Conservation (phyloP, 2,113 vertebrate genomes). For the Laticauda colubrina region DNA sequence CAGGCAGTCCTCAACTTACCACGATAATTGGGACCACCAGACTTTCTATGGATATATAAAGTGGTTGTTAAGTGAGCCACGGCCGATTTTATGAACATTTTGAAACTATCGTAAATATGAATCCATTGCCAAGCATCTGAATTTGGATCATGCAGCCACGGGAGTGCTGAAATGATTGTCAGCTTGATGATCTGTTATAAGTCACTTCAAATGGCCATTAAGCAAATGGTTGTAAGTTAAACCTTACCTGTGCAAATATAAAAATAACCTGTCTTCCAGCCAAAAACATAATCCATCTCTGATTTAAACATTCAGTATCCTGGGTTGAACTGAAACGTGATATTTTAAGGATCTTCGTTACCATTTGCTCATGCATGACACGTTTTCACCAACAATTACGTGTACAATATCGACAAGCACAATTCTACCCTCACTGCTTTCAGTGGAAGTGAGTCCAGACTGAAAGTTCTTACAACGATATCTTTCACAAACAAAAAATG, state of each 20-base stretch:
- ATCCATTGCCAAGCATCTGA: neutral
- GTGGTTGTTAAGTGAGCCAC: too few species aligned
- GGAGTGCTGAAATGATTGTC: too few species aligned
- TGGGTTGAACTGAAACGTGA: conserved; percentile 5
- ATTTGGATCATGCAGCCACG: neutral
- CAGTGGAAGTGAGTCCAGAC: neutral
- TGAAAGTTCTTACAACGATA: neutral
- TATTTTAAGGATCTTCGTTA: neutral
- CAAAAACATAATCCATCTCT: neutral
- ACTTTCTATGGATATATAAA: too few species aligned
- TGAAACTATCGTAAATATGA: neutral
- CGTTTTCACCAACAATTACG: neutral
- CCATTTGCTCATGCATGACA: conserved; percentile 12
- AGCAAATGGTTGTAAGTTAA: neutral
- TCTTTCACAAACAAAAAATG: neutral
- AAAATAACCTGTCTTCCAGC: neutral
- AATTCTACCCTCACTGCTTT: neutral
- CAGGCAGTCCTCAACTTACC: too few species aligned
- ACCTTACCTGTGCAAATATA: neutral
- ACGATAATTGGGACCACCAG: too few species aligned
- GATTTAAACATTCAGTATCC: conserved; percentile 12
- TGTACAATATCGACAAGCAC: neutral
- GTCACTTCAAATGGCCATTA: neutral
- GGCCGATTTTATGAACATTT: too few species aligned
- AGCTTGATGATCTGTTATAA: too few species aligned